A percentile compares a stretch with the other conserved stretches of the same genome.
phyloP scores from a whole-genome alignment of 2,797 vertebrate species.

The Astyanax mexicanus region DNA sequence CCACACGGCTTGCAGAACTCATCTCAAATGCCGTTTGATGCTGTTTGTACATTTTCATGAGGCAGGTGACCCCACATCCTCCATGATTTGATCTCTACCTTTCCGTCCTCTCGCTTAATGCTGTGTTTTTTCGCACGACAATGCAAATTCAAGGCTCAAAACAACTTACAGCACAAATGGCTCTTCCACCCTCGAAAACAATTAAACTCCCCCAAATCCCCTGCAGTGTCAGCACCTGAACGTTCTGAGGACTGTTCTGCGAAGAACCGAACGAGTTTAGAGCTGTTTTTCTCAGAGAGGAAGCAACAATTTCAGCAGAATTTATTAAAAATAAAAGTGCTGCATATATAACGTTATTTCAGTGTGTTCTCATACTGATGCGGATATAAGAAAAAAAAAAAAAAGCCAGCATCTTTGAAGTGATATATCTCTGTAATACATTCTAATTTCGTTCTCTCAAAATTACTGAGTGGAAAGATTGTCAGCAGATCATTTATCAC shows the following conservation, averaged over 20 bases:
- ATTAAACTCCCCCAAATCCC: constrained; percentile 26
- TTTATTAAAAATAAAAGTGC: background rate
- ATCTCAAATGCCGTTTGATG: background rate
- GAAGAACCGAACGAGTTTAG: background rate
- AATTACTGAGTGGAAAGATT: no score
- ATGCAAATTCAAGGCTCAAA: constrained; percentile 17
- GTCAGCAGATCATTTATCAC: no score
- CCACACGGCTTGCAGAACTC: background rate
- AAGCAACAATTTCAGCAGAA: background rate
- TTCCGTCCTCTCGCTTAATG: background rate
- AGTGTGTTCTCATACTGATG: no score
- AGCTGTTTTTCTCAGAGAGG: background rate
- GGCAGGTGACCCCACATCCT: constrained; percentile 19
- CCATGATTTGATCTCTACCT: constrained; percentile 14
- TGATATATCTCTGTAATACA: no score
- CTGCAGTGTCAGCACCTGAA: background rate
- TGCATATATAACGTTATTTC: no score
- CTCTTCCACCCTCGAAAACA: constrained; percentile 13
- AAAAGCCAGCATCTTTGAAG: no score
- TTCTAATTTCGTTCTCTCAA: no score
- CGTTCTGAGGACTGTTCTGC: background rate
- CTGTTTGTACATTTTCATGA: background rate
- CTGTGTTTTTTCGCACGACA: background rate
- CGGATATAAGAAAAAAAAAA: no score
- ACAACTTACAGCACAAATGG: constrained; percentile 12